phyloP scores from a whole-genome alignment of 2,113 vertebrate genomes.

The Arizona elegans region DNA sequence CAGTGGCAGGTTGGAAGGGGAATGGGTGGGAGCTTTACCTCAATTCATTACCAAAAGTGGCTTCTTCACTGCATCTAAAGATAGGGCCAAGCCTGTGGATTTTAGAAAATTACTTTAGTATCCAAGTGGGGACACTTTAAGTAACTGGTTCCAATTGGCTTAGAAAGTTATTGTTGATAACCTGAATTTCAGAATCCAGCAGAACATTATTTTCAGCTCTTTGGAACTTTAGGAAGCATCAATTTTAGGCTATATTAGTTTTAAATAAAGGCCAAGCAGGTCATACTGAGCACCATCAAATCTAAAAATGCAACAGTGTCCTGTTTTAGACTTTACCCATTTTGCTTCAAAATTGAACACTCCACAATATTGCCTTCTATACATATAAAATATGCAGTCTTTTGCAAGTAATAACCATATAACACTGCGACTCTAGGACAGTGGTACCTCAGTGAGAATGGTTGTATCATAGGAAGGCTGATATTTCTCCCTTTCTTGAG shows the following conservation, averaged over 20 bases:
- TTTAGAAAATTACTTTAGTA: background rate
- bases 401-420: background rate
- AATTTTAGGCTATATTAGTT: background rate
- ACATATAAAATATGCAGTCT: background rate
- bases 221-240: background rate
- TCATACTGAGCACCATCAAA: constrained; percentile 12
- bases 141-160: background rate
- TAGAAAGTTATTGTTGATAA: background rate
- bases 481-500: constrained; percentile 90
- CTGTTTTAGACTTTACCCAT: background rate
- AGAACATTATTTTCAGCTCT: background rate
- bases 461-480: constrained; percentile 87
- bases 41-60: background rate
- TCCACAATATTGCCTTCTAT: background rate
- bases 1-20: background rate
- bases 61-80: background rate
- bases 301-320: background rate
- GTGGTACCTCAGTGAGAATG: constrained; percentile 84
- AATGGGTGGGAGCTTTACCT: background rate
- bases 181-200: constrained; percentile 25
- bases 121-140: background rate
- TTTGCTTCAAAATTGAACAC: background rate
- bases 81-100: background rate
- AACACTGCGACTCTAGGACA: background rate
- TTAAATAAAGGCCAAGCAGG: background rate